Conservation (phyloP, 2,113 vertebrate genomes). For the Dissostichus mawsoni region DNA sequence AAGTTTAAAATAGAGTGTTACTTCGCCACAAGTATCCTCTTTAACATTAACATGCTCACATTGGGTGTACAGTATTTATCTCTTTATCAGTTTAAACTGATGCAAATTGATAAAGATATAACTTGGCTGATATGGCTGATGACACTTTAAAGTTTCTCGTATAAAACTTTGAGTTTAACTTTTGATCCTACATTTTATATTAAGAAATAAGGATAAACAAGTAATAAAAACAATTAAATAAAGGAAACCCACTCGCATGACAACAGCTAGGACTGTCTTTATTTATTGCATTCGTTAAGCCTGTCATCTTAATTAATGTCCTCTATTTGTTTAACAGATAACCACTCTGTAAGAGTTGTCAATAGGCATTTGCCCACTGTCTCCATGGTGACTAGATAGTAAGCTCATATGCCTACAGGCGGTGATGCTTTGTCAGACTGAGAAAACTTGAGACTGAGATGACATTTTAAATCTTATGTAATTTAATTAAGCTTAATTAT, state of each 20-base stretch:
- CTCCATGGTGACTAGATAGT: slow-evolving; percentile 9
- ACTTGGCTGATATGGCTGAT: neutral
- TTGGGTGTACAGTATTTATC: neutral
- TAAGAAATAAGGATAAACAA: neutral
- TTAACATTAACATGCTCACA: neutral
- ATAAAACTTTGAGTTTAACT: neutral
- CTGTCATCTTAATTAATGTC: slow-evolving; percentile 43
- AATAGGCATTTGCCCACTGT: slow-evolving; percentile 11
- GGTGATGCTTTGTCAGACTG: slow-evolving; percentile 7
- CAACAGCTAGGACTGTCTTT: slow-evolving; percentile 4
- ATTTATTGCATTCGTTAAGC: slow-evolving; percentile 37
- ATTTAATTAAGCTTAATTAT: neutral
- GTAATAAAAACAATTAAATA: neutral
- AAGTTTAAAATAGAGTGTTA: neutral
- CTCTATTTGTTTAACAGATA: slow-evolving; percentile 37
- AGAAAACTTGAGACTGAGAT: slow-evolving; percentile 4
- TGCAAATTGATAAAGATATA: neutral
- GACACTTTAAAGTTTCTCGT: neutral
- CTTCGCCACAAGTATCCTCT: neutral
- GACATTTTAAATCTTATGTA: slow-evolving; percentile 13
- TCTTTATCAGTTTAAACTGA: neutral
- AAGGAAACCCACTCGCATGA: neutral
- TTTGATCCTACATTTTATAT: neutral
- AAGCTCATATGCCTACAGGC: slow-evolving; percentile 19
- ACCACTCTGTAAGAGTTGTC: slow-evolving; percentile 35